Evolutionary conservation across 92 coral and sea anemone species (phyloP), one percentile per base, ranked within the genome.

Genomic region (Nematostella vectensis): DNA sequence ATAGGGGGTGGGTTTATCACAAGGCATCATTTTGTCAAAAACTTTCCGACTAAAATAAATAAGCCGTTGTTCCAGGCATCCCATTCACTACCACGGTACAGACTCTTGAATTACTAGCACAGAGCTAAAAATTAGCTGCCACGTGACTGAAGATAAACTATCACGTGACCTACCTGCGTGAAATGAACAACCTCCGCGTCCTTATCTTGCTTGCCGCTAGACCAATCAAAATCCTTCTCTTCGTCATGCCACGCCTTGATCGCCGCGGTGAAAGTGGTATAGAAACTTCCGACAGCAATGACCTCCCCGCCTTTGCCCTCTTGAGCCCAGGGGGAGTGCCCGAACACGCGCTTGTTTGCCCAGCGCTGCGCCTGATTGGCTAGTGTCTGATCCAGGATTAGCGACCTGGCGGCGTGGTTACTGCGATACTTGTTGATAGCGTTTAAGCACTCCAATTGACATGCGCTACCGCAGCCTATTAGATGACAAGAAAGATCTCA

Each of bases 231-330:
- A 68, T 85, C 83, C 62, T 71, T 80, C 70, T 81, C 95, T 40
- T 85, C 95, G 42, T 85, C 95, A 48, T 85, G 95, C 95, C 95
- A 85, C 30, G 95, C 95, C 56, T 85, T 85, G 15, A 85, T 74
- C 2, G 95, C 95, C 28, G 95, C 88, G 6, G 88, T 85, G 72
- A 80, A 85, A 26, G 88, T 70, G 63, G 82, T 77, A 67, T 76
- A 85, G 42, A 85, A 77, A 58, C 84, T 65, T 10, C 95, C 95
- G 4, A 85, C 81, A 10, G 95, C 95, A 10, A 85, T 85, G 8
- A 79, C 57, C 60, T 85, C 95, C 56, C 94, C 94, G 31, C 94
- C 94, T 71, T 62, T 67, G 15, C 88, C 84, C 62, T 74, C 63
- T 47, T 68, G 70, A 33, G 95, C 83, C 95, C 95, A 85, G 24